Evolutionary conservation across 2,888 invertebrate genomes (phyloP).

Genomic region (Papilio demoleus): DNA sequence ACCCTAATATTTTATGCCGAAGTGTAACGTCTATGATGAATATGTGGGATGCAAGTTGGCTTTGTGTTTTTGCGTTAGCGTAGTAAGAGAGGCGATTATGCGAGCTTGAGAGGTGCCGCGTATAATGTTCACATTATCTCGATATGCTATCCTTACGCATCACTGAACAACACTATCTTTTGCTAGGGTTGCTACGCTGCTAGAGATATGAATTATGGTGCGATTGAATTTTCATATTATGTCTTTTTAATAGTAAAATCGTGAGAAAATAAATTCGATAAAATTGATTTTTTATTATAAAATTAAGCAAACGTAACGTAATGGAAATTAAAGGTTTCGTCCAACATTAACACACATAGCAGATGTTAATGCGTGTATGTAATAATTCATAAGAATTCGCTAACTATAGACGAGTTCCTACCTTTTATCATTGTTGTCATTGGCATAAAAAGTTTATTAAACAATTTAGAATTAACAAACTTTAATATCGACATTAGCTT

Average conservation of each 20-base stretch:
- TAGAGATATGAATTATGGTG: slow-evolving; percentile 13
- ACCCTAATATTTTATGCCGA: slow-evolving; percentile 47
- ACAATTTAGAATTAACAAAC: neutral
- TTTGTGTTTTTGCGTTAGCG: slow-evolving; percentile 72
- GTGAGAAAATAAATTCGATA: neutral
- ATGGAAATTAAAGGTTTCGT: too few species aligned
- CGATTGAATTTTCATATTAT: slow-evolving; percentile 1
- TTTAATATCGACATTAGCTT: slow-evolving; percentile 1
- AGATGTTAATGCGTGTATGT: too few species aligned
- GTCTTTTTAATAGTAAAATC: too few species aligned
- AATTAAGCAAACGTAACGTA: too few species aligned
- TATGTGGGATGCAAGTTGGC: slow-evolving; percentile 69
- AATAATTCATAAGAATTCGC: too few species aligned
- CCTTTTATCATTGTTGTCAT: too few species aligned
- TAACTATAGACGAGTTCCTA: too few species aligned
- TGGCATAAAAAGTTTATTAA: too few species aligned
- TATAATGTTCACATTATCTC: slow-evolving; percentile 81
- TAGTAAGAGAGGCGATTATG: slow-evolving; percentile 72
- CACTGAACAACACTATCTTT: slow-evolving; percentile 60
- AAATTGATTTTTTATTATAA: neutral
- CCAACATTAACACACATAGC: too few species aligned
- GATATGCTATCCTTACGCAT: slow-evolving; percentile 69
- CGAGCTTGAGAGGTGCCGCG: slow-evolving; percentile 72
- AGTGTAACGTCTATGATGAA: slow-evolving; percentile 55
- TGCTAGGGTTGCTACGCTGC: slow-evolving; percentile 37